Evolutionary conservation across 2,888 invertebrate genomes (phyloP), one percentile per base, ranked within the genome.

Genomic region (Synanthedon formicaeformis): DNA sequence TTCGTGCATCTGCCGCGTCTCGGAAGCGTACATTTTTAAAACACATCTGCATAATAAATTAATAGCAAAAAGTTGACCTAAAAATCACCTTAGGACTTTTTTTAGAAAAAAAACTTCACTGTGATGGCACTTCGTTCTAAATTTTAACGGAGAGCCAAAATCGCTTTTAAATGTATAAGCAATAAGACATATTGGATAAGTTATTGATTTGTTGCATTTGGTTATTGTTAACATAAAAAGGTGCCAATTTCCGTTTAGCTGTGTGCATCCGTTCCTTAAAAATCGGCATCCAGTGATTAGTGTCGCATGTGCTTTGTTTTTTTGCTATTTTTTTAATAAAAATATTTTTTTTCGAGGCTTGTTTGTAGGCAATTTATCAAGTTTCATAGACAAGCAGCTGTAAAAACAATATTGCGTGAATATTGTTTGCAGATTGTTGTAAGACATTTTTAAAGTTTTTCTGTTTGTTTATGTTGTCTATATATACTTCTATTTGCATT

Each of bases 1-100:
- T 71, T 62, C 62, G 62, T 75, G 68, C 87, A 87, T 84, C 87
- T 87, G 87, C 84, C 75, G 55, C 58, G 70, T 68, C 72, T 80
- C 72, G 73, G 72, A 77, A 76, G 70, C 69, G 55, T 60, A 49
- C 16, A 73, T 77, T 80, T 81, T 79, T 75, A 76, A 73, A 71
- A 63, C 69, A 71, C 86, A 87, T 87, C 85, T 87, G 85, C 86
- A 87, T 87, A 85, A 74, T 75, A 76, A 76, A 81, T 77, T 78
- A 71, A 78, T 81, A 79, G 79, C 80, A 86, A 87, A 87, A 87
- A 87, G 64, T 75, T 85, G 84, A 87, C 87, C 87, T 83, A 69
- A 73, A 79, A 76, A 71, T 66, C 65, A 64, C 63, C 64, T 67
- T 61, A 56, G 50, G 51, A 51, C 52, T 60, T 64, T 64, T 65